phyloP scores from a whole-genome alignment of 1,140 invertebrate species.

The Apis mellifera region DNA sequence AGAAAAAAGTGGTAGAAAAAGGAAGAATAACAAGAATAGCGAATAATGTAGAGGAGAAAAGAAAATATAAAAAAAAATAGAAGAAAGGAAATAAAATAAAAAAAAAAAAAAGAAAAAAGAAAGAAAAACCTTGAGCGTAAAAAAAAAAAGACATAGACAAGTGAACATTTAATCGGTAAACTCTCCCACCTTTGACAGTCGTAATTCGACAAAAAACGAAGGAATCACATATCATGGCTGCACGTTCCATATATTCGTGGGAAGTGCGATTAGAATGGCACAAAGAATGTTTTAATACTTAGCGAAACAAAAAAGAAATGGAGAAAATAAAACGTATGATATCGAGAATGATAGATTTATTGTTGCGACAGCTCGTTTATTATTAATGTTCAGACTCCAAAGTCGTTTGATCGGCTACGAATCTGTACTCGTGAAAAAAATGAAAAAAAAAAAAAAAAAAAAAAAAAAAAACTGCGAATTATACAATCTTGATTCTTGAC shows the following conservation, averaged over 20 bases:
- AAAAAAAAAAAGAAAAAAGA: background rate
- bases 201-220: conserved; percentile 39
- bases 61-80: background rate
- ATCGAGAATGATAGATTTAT: conserved; percentile 59
- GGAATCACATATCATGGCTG: conserved; percentile 60
- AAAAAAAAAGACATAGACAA: too few species aligned
- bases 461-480: conserved; percentile 60
- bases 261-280: conserved; percentile 52
- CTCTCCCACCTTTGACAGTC: conserved; percentile 39
- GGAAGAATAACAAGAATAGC: background rate
- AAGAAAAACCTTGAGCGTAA: background rate
- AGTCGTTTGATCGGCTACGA: conserved; percentile 58
- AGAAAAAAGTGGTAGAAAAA: background rate
- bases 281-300: conserved; percentile 58
- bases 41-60: background rate
- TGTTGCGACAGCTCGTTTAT: conserved; percentile 61
- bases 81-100: background rate
- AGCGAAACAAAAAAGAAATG: conserved; percentile 14
- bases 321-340: conserved; percentile 37
- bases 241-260: conserved; percentile 50
- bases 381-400: conserved; percentile 48
- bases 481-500: conserved; percentile 69
- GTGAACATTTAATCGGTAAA: too few species aligned
- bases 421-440: conserved; percentile 65
- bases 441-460: conserved; percentile 18